A percentile compares a stretch with the other conserved stretches of the same genome.
Evolutionary conservation across 2,797 vertebrate genomes (phyloP).

Genomic region (Falco concolor): DNA sequence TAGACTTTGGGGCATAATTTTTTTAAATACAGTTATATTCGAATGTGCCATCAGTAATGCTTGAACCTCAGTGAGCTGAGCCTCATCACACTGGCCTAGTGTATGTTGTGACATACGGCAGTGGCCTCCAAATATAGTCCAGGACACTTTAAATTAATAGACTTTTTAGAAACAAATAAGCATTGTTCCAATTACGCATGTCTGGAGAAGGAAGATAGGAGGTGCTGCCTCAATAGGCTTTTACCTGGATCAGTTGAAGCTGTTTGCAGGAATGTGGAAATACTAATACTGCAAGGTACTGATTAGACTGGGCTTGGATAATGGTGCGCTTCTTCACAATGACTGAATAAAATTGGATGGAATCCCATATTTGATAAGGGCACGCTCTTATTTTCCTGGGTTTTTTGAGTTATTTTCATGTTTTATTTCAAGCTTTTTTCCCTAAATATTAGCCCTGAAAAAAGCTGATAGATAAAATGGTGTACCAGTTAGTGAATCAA

Average conservation of each 20-base stretch:
- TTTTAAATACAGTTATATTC: not conserved
- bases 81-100: accelerated
- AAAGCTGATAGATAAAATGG: not conserved
- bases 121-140: accelerated
- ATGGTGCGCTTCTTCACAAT: not conserved
- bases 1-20: not conserved
- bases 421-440: not conserved
- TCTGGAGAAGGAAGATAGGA: not conserved
- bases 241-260: not conserved
- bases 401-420: not conserved
- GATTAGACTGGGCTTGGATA: not conserved
- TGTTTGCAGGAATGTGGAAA: not conserved
- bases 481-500: not conserved
- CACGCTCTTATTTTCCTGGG: not conserved
- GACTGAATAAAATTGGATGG: not conserved
- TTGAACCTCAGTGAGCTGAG: not conserved
- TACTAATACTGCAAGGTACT: not conserved
- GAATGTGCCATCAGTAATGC: not conserved
- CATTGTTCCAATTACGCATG: not conserved
- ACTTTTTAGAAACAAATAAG: not conserved
- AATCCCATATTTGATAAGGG: not conserved
- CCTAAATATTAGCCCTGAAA: not conserved
- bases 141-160: not conserved
- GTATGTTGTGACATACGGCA: not conserved
- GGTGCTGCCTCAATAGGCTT: not conserved